Percentiles rank a stretch among this genome's conserved stretches.
phyloP scores from a whole-genome alignment of 2,797 vertebrate species.

The Anabacerthia variegaticeps region DNA sequence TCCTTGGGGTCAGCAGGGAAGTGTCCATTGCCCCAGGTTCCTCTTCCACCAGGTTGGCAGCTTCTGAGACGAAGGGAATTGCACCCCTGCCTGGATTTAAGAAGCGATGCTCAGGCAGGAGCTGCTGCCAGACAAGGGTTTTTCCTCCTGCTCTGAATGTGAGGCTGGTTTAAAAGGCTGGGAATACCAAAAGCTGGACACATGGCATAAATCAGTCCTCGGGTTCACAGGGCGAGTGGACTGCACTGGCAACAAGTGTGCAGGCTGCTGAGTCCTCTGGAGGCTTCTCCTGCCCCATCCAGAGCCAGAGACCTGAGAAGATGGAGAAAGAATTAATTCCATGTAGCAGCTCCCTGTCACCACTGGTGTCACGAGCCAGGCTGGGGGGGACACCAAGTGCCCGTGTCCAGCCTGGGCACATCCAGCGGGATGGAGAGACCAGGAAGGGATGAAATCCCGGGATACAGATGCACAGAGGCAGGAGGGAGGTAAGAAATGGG shows the following conservation, averaged over 20 bases:
- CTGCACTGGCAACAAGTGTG: neutral
- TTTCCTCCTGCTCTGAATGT: accelerated
- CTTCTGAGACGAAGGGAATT: neutral
- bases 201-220: neutral
- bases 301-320: neutral
- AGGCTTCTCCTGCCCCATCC: neutral
- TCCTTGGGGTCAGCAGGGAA: neutral
- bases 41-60: neutral
- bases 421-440: accelerated
- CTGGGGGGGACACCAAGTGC: neutral
- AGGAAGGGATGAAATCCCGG: accelerated
- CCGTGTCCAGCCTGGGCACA: accelerated
- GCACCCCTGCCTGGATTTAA: neutral
- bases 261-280: accelerated
- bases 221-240: neutral
- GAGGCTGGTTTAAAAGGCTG: neutral
- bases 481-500: neutral
- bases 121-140: neutral
- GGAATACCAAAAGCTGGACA: neutral
- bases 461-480: accelerated
- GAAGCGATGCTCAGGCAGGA: neutral
- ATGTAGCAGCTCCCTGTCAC: neutral
- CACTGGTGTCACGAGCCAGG: accelerated
- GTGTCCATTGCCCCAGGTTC: neutral
- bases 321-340: neutral